A percentile compares a stretch with the other conserved stretches of the same genome.
These are phyloP conservation scores for Rissa tridactyla DNA, from an alignment of 2,113 vertebrate species.

Conservation along the genomic window DNA sequence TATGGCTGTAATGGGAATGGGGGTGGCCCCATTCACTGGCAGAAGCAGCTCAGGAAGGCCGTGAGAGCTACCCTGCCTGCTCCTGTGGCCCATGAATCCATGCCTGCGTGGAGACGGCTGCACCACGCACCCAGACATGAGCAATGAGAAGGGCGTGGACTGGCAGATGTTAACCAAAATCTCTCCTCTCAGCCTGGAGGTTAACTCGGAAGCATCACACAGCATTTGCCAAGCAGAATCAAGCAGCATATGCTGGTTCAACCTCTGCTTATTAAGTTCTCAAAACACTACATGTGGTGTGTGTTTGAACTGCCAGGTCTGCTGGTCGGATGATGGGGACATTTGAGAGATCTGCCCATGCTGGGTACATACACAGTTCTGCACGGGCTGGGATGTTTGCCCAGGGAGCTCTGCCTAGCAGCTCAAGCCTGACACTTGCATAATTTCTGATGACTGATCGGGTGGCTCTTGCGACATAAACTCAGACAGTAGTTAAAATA, in stretches of 20 bases:
- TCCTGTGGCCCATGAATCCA: background rate
- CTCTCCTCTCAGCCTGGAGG: background rate
- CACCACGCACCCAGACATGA: background rate
- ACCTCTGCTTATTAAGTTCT: background rate
- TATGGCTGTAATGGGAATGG: background rate
- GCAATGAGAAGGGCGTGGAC: background rate
- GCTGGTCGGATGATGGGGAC: background rate
- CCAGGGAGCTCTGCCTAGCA: background rate
- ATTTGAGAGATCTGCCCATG: background rate
- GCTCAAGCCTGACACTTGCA: background rate
- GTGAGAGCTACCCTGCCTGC: background rate
- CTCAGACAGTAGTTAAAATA: background rate
- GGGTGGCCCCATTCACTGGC: background rate
- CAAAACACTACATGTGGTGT: background rate
- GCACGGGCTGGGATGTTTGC: accelerated
- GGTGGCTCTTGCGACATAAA: background rate
- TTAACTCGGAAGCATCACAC: background rate
- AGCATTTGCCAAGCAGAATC: background rate
- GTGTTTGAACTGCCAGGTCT: background rate
- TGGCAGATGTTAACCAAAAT: background rate
- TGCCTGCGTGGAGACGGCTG: background rate
- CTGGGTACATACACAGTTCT: background rate
- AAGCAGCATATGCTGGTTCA: background rate
- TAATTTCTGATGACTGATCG: background rate
- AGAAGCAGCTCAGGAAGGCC: background rate